Evolutionary conservation across 2,113 vertebrate species (phyloP).

Genomic region (Sturnus vulgaris): DNA sequence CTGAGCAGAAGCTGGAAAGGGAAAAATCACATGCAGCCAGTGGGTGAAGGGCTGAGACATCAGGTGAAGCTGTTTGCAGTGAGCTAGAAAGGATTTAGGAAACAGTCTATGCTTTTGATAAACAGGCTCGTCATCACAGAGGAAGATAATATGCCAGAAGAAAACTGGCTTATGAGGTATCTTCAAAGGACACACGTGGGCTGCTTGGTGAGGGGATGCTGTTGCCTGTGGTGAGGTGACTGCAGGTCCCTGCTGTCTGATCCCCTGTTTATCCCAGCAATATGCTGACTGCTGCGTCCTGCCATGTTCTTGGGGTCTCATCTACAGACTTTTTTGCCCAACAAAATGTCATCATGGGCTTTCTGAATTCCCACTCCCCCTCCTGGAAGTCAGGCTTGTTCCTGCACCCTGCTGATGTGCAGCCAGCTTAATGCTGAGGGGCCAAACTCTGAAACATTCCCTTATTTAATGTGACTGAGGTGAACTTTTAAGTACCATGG

Average conservation of each 20-base stretch:
- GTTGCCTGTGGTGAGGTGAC: not conserved
- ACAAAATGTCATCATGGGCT: rapidly evolving
- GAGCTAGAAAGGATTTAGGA: slow-evolving; percentile 12
- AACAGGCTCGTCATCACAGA: not conserved
- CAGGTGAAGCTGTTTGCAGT: slow-evolving; percentile 14
- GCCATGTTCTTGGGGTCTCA: not conserved
- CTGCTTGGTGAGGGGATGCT: not conserved
- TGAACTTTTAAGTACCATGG: not conserved
- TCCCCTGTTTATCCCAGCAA: not conserved
- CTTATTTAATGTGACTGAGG: not conserved
- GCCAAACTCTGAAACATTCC: not conserved
- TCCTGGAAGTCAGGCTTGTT: not conserved
- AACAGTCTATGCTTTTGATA: not conserved
- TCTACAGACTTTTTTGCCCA: not conserved
- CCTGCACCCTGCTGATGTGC: rapidly evolving
- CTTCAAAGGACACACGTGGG: not conserved
- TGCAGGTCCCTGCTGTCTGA: rapidly evolving
- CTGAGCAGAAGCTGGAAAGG: not conserved
- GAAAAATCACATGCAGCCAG: not conserved
- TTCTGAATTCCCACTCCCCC: not conserved
- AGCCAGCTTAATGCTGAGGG: not conserved
- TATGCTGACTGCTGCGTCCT: not conserved
- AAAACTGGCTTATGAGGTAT: not conserved
- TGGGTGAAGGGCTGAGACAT: not conserved
- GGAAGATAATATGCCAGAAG: not conserved